A percentile compares a stretch with the other conserved stretches of the same genome.
phyloP scores from a whole-genome alignment of 30 jellyfish, hydroid and myxozoan genomes.

The Hydractinia symbiolongicarpus region DNA sequence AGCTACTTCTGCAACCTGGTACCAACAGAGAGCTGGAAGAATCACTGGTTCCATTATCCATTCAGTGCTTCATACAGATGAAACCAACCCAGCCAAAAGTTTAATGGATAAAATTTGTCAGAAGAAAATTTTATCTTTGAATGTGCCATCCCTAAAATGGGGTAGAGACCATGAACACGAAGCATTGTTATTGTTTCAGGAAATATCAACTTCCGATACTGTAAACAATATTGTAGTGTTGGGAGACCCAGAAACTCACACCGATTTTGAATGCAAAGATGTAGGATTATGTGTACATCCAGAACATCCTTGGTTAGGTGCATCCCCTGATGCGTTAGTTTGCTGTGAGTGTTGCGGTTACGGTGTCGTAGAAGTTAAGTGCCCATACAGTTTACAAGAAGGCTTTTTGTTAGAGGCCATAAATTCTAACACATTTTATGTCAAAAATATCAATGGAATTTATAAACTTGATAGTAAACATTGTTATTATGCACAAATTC shows the following conservation, averaged over 20 bases:
- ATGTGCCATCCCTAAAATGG: conserved; percentile 9
- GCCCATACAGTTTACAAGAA: too few species aligned
- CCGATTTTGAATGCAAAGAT: too few species aligned
- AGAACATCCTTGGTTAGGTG: too few species aligned
- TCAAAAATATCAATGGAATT: not conserved
- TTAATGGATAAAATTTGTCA: not conserved
- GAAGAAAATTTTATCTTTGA: not conserved
- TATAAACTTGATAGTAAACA: not conserved
- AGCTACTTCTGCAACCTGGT: conserved; percentile 1
- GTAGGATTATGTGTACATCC: too few species aligned
- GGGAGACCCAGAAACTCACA: too few species aligned
- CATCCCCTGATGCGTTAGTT: too few species aligned
- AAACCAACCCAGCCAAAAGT: conserved; percentile 4
- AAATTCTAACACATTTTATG: not conserved
- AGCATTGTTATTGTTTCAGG: too few species aligned
- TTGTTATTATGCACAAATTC: not conserved
- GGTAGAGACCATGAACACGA: conserved; percentile 1
- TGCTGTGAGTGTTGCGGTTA: too few species aligned
- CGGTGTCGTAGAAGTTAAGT: too few species aligned
- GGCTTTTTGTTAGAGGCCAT: not conserved
- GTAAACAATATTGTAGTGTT: too few species aligned
- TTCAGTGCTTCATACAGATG: not conserved
- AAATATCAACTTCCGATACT: not conserved
- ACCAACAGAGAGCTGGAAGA: conserved; percentile 15
- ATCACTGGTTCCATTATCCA: conserved; percentile 18